Percentiles rank a stretch among this genome's conserved stretches.
phyloP scores from a whole-genome alignment of 2,797 vertebrate species.

The Enteromius treurensis region DNA sequence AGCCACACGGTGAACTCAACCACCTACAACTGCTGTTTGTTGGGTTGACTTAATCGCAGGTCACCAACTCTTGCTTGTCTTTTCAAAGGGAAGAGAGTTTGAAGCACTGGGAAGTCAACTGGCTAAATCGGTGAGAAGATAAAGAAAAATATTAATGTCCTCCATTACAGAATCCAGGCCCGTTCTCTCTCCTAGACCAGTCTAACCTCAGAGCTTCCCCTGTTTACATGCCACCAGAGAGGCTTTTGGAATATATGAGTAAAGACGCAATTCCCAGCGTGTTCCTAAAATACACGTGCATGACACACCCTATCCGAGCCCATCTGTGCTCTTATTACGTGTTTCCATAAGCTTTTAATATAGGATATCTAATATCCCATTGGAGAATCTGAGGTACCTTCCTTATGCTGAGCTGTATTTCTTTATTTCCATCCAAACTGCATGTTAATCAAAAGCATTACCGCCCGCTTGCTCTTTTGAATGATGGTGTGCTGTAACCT shows the following conservation, averaged over 20 bases:
- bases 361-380: constrained; percentile 28
- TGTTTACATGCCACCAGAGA: constrained; percentile 22
- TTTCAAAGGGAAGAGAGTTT: constrained; percentile 83
- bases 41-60: constrained; percentile 37
- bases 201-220: constrained; percentile 24
- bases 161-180: constrained; percentile 24
- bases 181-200: constrained; percentile 11
- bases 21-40: background rate
- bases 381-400: constrained; percentile 23
- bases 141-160: constrained; percentile 40
- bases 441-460: constrained; percentile 47
- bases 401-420: constrained; percentile 23
- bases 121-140: constrained; percentile 81
- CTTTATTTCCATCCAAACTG: constrained; percentile 31
- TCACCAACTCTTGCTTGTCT: constrained; percentile 72
- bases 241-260: constrained; percentile 28
- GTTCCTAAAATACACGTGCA: constrained; percentile 43
- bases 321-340: constrained; percentile 14
- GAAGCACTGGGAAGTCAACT: constrained; percentile 85
- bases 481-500: constrained; percentile 32
- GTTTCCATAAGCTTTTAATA: constrained; percentile 32
- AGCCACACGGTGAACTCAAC: background rate
- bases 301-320: constrained; percentile 41
- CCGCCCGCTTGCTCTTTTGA: constrained; percentile 25
- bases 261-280: constrained; percentile 17